These are phyloP conservation scores for Gobionotothen gibberifrons DNA, from an alignment of 2,797 vertebrate genomes.

Conservation along the genomic window DNA sequence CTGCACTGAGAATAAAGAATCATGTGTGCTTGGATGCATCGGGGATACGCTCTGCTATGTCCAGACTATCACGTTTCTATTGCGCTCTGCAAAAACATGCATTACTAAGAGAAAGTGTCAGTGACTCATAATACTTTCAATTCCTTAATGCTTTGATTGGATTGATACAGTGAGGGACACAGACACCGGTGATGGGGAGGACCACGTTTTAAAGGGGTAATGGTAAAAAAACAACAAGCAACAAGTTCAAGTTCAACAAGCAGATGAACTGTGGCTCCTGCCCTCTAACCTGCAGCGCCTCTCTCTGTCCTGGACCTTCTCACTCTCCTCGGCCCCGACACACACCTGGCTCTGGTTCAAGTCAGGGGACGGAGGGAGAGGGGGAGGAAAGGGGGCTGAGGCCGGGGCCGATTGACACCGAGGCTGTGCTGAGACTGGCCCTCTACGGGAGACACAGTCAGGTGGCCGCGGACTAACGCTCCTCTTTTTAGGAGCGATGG, in stretches of 20 bases:
- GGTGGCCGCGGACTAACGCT: slow-evolving; percentile 65
- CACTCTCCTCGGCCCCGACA: slow-evolving; percentile 33
- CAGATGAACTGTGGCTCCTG: slow-evolving; percentile 38
- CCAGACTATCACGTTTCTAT: slow-evolving; percentile 7
- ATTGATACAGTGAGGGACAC: slow-evolving; percentile 47
- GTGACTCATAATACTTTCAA: slow-evolving; percentile 49
- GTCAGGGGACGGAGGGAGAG: slow-evolving; percentile 75
- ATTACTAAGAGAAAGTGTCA: slow-evolving; percentile 46
- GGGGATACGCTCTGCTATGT: slow-evolving; percentile 17
- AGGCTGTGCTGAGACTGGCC: slow-evolving; percentile 54
- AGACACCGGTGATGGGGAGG: slow-evolving; percentile 30
- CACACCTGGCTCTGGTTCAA: slow-evolving; percentile 58
- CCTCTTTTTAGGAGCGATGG: slow-evolving; percentile 71
- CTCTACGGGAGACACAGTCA: slow-evolving; percentile 32
- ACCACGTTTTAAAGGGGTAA: slow-evolving; percentile 12
- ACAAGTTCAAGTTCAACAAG: too few species aligned
- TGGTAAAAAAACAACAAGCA: too few species aligned
- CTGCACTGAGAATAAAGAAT: not conserved
- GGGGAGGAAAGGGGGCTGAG: slow-evolving; percentile 60
- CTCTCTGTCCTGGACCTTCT: slow-evolving; percentile 65
- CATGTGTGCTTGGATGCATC: slow-evolving; percentile 10
- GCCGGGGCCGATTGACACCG: slow-evolving; percentile 80
- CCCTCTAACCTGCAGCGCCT: slow-evolving; percentile 86
- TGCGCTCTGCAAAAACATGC: slow-evolving; percentile 30
- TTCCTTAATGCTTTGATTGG: slow-evolving; percentile 53